Conservation (phyloP, 2,888 invertebrate species). For the Melanchra persicariae region DNA sequence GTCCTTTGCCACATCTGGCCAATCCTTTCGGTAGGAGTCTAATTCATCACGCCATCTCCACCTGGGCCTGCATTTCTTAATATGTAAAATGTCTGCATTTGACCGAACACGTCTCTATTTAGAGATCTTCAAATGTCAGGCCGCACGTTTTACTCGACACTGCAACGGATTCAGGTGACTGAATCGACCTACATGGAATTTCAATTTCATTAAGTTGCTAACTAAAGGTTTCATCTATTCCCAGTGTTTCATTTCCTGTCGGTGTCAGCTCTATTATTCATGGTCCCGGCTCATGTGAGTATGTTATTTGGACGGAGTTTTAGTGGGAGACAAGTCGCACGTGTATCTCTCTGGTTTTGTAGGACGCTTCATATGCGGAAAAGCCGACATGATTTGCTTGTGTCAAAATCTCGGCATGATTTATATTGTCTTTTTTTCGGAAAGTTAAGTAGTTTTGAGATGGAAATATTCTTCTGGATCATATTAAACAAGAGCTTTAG, state of each 20-base stretch:
- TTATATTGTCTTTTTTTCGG: constrained; percentile 23
- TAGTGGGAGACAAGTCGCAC: constrained; percentile 8
- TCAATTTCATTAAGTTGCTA: constrained; percentile 52
- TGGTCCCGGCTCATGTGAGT: constrained; percentile 64
- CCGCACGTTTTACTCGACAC: constrained; percentile 12
- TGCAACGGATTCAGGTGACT: constrained; percentile 35
- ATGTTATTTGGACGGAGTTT: constrained; percentile 63
- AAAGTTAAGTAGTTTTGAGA: constrained; percentile 6
- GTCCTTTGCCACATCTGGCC: no score
- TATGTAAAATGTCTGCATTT: constrained; percentile 3
- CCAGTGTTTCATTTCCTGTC: constrained; percentile 74
- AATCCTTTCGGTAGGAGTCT: no score
- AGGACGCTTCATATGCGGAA: constrained; percentile 23
- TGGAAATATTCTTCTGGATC: constrained; percentile 5
- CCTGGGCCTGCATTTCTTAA: no score
- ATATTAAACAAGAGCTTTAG: not conserved
- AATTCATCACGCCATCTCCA: no score
- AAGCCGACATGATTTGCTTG: constrained; percentile 27
- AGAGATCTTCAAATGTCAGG: constrained; percentile 22
- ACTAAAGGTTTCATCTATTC: constrained; percentile 58
- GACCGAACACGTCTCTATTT: constrained; percentile 6
- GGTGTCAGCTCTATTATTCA: constrained; percentile 74
- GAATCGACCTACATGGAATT: constrained; percentile 33
- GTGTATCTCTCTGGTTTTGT: constrained; percentile 10
- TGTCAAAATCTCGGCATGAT: constrained; percentile 41